Percentiles rank a stretch among this genome's conserved stretches.
phyloP scores from a whole-genome alignment of 1,140 invertebrate genomes.

The Dufourea novaeangliae region DNA sequence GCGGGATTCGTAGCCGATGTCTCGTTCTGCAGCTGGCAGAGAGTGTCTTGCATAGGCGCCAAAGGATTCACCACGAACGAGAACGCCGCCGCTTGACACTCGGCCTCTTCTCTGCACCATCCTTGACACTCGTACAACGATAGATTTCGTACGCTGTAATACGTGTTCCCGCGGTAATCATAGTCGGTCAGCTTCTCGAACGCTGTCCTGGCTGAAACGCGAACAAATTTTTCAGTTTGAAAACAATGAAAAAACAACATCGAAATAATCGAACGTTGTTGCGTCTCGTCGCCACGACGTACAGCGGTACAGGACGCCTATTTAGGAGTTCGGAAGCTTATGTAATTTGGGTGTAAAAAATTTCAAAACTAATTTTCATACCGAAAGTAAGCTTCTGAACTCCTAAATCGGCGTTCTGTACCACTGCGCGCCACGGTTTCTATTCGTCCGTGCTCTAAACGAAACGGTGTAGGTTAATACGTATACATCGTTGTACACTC shows the following conservation, averaged over 20 bases:
- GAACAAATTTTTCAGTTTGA: too few relatives aligned
- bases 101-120: slow-evolving; percentile 95
- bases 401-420: background rate
- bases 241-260: too few relatives aligned
- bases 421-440: background rate
- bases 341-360: too few relatives aligned
- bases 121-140: slow-evolving; percentile 96
- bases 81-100: slow-evolving; percentile 95
- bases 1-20: slow-evolving; percentile 93
- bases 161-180: slow-evolving; percentile 94
- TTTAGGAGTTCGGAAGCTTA: too few relatives aligned
- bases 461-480: too few relatives aligned
- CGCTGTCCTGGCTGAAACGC: slow-evolving; percentile 88
- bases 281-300: too few relatives aligned
- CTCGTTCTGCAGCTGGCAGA: slow-evolving; percentile 96
- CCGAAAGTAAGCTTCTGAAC: too few relatives aligned
- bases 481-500: slow-evolving; percentile 43
- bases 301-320: too few relatives aligned
- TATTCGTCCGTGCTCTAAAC: too few relatives aligned
- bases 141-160: slow-evolving; percentile 95
- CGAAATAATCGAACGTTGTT: too few relatives aligned
- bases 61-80: slow-evolving; percentile 96
- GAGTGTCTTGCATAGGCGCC: slow-evolving; percentile 94
- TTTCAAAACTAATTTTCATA: too few relatives aligned
- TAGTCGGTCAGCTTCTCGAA: slow-evolving; percentile 97